Evolutionary conservation across 2,888 invertebrate genomes (phyloP).

Genomic region (Thereva unica): DNA sequence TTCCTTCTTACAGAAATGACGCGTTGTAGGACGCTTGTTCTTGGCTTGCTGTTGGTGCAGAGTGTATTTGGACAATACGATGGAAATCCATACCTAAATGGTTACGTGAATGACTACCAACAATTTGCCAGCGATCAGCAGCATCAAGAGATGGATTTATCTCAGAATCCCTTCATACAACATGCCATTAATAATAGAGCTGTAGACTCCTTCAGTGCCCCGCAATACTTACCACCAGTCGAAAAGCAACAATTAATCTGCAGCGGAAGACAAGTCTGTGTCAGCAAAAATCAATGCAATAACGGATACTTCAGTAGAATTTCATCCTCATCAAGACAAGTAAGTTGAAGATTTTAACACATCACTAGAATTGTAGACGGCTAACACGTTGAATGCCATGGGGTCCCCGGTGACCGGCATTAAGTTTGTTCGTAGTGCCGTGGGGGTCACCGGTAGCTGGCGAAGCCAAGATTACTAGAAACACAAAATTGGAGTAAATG

Average conservation of each 20-base stretch:
- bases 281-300: slow-evolving; percentile 63
- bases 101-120: slow-evolving; percentile 38
- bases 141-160: slow-evolving; percentile 19
- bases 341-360: slow-evolving; percentile 4
- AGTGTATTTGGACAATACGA: slow-evolving; percentile 30
- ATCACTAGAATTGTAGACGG: too few relatives aligned
- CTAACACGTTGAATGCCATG: too few relatives aligned
- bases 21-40: slow-evolving; percentile 24
- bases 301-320: slow-evolving; percentile 59
- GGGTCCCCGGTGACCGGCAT: too few relatives aligned
- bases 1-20: slow-evolving; percentile 37
- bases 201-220: slow-evolving; percentile 38
- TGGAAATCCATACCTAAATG: slow-evolving; percentile 38
- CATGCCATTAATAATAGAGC: slow-evolving; percentile 37
- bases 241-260: slow-evolving; percentile 54
- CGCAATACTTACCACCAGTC: slow-evolving; percentile 42
- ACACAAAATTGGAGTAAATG: too few relatives aligned
- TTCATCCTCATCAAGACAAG: slow-evolving; percentile 21
- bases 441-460: too few relatives aligned
- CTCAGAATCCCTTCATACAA: slow-evolving; percentile 24
- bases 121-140: slow-evolving; percentile 35
- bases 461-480: too few relatives aligned
- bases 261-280: slow-evolving; percentile 66
- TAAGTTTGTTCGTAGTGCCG: too few relatives aligned
- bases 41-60: slow-evolving; percentile 32